Evolutionary conservation across 2,797 vertebrate species (phyloP).

Genomic region (Cynodonichthys magdalenae): DNA sequence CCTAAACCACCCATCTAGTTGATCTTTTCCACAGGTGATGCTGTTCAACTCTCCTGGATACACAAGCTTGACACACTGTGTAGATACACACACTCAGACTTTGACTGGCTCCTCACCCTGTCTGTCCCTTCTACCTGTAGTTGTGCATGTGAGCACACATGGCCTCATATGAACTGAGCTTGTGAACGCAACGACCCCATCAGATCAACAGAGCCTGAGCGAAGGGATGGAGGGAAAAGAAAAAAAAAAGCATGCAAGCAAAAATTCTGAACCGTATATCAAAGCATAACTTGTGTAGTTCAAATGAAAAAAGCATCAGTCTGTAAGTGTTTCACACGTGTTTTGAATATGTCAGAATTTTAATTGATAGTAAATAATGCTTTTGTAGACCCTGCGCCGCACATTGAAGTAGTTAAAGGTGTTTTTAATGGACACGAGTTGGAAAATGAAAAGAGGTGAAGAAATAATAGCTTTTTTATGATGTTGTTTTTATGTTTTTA

Average conservation of each 20-base stretch:
- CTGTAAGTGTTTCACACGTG: conserved; percentile 58
- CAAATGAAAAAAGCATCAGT: conserved; percentile 60
- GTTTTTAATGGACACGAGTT: conserved; percentile 45
- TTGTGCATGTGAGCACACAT: conserved; percentile 39
- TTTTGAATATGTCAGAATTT: conserved; percentile 66
- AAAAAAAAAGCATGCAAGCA: conserved; percentile 5
- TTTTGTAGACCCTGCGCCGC: conserved; percentile 49
- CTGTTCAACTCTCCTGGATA: conserved; percentile 49
- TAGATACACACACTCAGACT: conserved; percentile 27
- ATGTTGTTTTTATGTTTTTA: conserved; percentile 24
- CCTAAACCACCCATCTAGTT: conserved; percentile 68
- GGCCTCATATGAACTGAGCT: conserved; percentile 67
- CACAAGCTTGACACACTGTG: conserved; percentile 29
- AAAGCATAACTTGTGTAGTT: conserved; percentile 60
- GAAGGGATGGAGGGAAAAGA: conserved; percentile 5
- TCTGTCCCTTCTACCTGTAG: conserved; percentile 24
- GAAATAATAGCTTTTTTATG: conserved; percentile 44
- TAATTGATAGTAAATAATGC: conserved; percentile 69
- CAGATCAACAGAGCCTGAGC: conserved; percentile 41
- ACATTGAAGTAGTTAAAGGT: conserved; percentile 55
- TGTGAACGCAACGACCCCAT: conserved; percentile 70
- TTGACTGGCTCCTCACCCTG: neutral
- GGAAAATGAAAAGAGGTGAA: conserved; percentile 41
- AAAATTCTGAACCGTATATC: conserved; percentile 49
- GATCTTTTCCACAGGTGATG: conserved; percentile 72